Evolutionary conservation across 2,888 invertebrate genomes (phyloP), one percentile per base, ranked within the genome.

Genomic region (Thecophora atra): DNA sequence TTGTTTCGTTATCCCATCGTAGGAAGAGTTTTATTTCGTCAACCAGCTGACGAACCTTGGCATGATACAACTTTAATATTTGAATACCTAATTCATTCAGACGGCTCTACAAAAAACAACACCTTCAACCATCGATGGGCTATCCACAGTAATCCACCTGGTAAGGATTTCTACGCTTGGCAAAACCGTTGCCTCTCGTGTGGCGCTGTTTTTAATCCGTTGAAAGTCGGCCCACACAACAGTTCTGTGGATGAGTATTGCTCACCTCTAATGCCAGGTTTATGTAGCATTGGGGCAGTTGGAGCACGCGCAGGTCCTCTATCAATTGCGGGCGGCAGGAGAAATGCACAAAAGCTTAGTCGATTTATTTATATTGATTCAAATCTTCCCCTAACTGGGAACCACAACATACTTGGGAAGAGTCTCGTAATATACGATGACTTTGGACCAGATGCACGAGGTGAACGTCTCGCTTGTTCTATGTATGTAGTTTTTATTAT

Each of bases 161-260:
- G 94, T 21, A 91, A 90, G 74, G 97, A 97, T 86, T 97, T 93
- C 86, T 96, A 96, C 85, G 94, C 95, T 86, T 97, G 96, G 97
- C 93, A 93, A 37, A 91, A 89, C 58, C 88, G 97, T 51, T 96
- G 97, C 83, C 86, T 94, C 13, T 94, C 94, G 77, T 90, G 94
- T 0, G 96, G 94, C 6, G 83, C 82, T 0, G 88, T 91, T n/a
- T 94, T 89, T 82, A 94, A 97, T 87, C 97, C 97, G 0, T 91
- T 91, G 78, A 90, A 91, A 77, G 88, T 93, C 28, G 90, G 91
- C 74, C 90, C 92, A 85, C 90, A 91, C 81, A 87, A 89, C 24
- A 86, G 88, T n/a, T 88, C 90, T 28, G 89, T 88, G 0, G 89
- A 90, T 77, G 84, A 87, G 44, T 89, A 88, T 77, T 94, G 94